Base-by-base conservation (phyloP, 2,797 vertebrate genomes). In the Intellagama lesueurii region DNA sequence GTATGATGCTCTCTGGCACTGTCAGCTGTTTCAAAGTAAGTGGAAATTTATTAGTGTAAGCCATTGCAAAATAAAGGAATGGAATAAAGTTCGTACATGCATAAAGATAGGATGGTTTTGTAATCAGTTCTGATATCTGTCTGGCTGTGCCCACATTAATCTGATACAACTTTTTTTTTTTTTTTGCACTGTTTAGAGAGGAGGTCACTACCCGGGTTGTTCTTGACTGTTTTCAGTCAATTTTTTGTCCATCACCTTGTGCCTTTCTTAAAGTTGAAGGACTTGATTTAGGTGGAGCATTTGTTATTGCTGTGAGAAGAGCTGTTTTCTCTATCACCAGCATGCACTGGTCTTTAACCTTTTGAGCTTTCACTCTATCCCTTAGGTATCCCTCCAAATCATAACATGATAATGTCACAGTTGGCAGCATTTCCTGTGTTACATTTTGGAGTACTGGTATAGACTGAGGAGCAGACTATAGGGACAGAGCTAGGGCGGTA, bases 171-270 rank as follows among this genome's bases (percentile, higher is more conserved):
- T 56, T 56, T 14, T 56, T 56, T 52, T 49, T 76, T 66, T 82
- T 88, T 80, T 47, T 70, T 76, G 87, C 40, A 32, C 28, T 88
- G 87, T 88, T 82, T 82, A 88, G 70, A 88, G 80, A 88, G 60
- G 80, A 88, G 70, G 80, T 88, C 80, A 83, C 52, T 82, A 83
- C 52, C 79, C 35, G 52, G 64, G 80, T 88, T 88, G 87, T 82
- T 88, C 80, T 88, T 88, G 79, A 88, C 70, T 82, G 52, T 64
- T 88, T 82, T 12, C 35, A 64, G 52, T 44, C 69, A 88, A 64
- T 66, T 35, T 75, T 75, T 47, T 17, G 64, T 40, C 35, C 24
- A 66, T 81, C 68, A 60, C 9, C 47, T 40, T 30, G 32, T 75
- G 79, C 12, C 69, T 70, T 87, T 52, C 40, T 82, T 82, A 66